Base-by-base conservation (phyloP, 2,888 invertebrate species). In the Dasypogon diadema region DNA sequence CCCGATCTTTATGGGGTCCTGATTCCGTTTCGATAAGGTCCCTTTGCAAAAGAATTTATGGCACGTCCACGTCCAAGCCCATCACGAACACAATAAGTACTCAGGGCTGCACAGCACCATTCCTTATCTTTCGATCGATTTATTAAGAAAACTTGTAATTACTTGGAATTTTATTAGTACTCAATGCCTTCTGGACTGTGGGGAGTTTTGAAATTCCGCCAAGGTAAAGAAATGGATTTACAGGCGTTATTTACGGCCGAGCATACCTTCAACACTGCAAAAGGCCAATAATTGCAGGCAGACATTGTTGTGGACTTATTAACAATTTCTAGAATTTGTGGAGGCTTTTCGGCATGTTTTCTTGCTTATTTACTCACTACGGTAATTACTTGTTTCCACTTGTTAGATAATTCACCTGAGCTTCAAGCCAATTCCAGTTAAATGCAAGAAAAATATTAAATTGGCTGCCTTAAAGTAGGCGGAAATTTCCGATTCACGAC, bases 151-250 rank as follows among this genome's bases (percentile, higher is more conserved):
- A 60, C 34, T 21, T 16, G 60, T 37, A 60, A 60, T 60, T 60
- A 60, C 60, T n/a, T 37, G 14, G 8, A 12, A 18, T 34, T 37
- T 37, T 60, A 18, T 34, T 16, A 37, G 16, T 5, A 5, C 30
- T 3, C 37, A 60, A 34, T 5, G 14, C 16, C 26, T 37, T 34
- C 16, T 2, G 12, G 34, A 60, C 37, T 18, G 60, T 37, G 37
- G 6, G 21, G 60, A 60, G 37, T 60, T 60, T 60, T 37, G 60
- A 60, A 60, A 60, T 60, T 60, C 60, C 18, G 18, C 8, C 60
- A 21, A 6, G 18, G 16, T 18, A 37, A 60, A 34, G 37, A 60
- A 60, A 60, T 60, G 37, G 60, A 37, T 60, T 60, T 60, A 60
- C 18, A 37, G 37, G 26, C 16, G 37, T 37, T 42, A 34, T 18